These are phyloP conservation scores for Pseudochromis fuscus DNA, from an alignment of 2,797 vertebrate species.

Conservation along the genomic window DNA sequence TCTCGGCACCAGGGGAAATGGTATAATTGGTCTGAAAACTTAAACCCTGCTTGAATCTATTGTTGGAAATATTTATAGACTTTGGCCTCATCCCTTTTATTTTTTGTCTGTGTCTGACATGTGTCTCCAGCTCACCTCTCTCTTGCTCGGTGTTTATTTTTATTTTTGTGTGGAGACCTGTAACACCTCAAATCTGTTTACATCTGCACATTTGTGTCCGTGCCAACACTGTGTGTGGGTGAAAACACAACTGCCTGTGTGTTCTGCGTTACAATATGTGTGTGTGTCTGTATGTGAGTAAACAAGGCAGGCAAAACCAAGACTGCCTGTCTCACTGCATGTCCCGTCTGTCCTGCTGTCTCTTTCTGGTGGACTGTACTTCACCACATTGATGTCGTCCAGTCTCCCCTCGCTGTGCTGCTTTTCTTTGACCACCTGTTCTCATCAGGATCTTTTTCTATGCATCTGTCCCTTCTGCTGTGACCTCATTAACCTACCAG, in stretches of 20 bases:
- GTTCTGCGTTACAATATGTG: no score
- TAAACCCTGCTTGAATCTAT: slow-evolving; percentile 44
- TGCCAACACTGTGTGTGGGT: neutral
- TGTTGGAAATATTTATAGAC: slow-evolving; percentile 62
- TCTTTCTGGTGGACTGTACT: neutral
- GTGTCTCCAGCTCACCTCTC: slow-evolving; percentile 4
- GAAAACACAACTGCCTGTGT: neutral
- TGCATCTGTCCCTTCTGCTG: slow-evolving; percentile 21
- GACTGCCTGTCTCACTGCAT: neutral
- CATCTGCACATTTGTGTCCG: slow-evolving; percentile 1
- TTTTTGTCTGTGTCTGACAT: neutral
- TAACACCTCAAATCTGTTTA: slow-evolving; percentile 20
- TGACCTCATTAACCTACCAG: slow-evolving; percentile 53
- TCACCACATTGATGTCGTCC: neutral
- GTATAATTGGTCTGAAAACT: slow-evolving; percentile 67
- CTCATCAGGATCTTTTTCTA: slow-evolving; percentile 27
- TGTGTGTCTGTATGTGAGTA: neutral
- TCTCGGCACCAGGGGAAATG: slow-evolving; percentile 53
- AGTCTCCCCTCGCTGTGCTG: slow-evolving; percentile 11
- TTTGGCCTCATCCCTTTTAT: neutral
- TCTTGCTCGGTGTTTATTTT: slow-evolving; percentile 11
- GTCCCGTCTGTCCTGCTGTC: slow-evolving; percentile 4
- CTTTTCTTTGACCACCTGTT: slow-evolving; percentile 56
- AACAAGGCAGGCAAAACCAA: slow-evolving; percentile 3
- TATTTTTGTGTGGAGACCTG: slow-evolving; percentile 16